Base-by-base conservation (phyloP, 2,888 invertebrate genomes). In the Archaeoteleia sp. region DNA sequence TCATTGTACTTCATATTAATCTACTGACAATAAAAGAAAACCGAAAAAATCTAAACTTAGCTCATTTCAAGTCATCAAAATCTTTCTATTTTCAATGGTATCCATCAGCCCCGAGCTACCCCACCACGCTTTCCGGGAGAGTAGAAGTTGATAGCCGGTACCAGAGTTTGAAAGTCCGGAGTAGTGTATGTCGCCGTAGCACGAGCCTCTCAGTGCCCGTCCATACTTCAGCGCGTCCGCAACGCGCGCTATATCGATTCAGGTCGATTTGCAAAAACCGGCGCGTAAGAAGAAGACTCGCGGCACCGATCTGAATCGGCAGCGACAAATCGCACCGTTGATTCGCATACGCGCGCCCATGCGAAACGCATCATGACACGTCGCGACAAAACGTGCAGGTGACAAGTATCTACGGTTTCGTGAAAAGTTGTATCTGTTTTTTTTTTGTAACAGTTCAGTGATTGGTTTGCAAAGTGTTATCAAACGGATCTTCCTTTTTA, bases 351-450 rank as follows among this genome's bases (percentile, higher is more conserved):
- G 48, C 49, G 43, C 45, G 35, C 5, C 39, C 9, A n/a, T 30
- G 29, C 48, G n/a, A 29, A 9, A n/a, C 12, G 10, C 66, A 67
- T 54, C 49, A 67, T 67, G 66, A 67, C 37, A 54, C 66, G 48
- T 67, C 60, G 43, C 49, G 42, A 30, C 7, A 60, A 60, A 67
- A 67, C 60, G 60, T 54, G 54, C 54, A 67, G 66, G 60, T 67
- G 66, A 67, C 55, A 55, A 9, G 13, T 34, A 20, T 20, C 20
- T 4, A 20, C 20, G 20, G 37, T 37, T 15, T 20, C n/a, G 37
- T 5, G 13, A 37, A 37, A 20, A 17, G 20, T 29, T 29, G 20
- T 2, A 2, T 20, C 20, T 20, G 5, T 20, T 4, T 20, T 20
- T 20, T 20, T 20, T 5, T 20, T 2, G 20, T 20, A 20, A 20